phyloP scores from a whole-genome alignment of 2,888 invertebrate species.

The Pachliopta kotzebuea region DNA sequence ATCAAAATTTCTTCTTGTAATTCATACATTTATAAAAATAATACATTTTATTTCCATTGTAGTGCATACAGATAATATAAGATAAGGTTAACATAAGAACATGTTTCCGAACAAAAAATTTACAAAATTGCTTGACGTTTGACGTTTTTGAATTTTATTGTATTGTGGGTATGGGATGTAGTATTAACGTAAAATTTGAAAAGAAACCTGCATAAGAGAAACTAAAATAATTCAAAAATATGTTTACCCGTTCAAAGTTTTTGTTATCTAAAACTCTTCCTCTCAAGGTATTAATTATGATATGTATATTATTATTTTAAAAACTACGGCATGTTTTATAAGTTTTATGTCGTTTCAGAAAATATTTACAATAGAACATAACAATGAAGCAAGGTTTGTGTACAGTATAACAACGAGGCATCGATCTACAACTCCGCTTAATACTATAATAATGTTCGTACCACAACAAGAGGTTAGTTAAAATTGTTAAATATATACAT shows the following conservation, averaged over 20 bases:
- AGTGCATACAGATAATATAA: no score
- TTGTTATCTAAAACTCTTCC: conserved; percentile 58
- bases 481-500: neutral
- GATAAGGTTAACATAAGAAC: neutral
- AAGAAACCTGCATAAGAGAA: neutral
- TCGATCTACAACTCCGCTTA: conserved; percentile 87
- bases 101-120: neutral
- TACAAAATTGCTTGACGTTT: conserved; percentile 8
- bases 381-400: conserved; percentile 62
- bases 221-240: conserved; percentile 39
- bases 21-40: no score
- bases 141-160: conserved; percentile 2
- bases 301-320: conserved; percentile 19
- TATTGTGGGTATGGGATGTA: conserved; percentile 7
- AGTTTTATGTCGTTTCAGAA: conserved; percentile 56
- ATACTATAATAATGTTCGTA: conserved; percentile 97
- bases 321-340: conserved; percentile 24
- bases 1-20: no score
- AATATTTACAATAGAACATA: conserved; percentile 58
- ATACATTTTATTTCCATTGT: no score
- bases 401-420: conserved; percentile 60
- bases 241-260: conserved; percentile 71
- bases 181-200: conserved; percentile 12
- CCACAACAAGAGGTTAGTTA: conserved; percentile 96
- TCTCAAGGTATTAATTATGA: conserved; percentile 51